Conservation (phyloP, 2,888 invertebrate genomes). For the Platyscelio sp. region DNA sequence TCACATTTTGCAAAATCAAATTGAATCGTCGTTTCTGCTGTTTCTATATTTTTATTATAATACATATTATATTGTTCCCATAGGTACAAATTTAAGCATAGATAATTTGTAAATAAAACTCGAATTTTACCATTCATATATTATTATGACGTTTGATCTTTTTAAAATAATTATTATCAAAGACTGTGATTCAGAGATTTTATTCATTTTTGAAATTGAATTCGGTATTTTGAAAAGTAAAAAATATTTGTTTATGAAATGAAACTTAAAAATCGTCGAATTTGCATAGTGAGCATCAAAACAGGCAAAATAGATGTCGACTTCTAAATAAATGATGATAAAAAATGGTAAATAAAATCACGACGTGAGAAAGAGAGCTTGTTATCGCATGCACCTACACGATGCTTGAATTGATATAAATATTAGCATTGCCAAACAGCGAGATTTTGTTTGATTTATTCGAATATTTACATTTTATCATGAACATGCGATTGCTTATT, state of each 20-base stretch:
- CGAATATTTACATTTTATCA: background rate
- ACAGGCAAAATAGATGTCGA: slow-evolving; percentile 10
- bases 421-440: background rate
- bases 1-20: slow-evolving; percentile 14
- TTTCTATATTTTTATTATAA: background rate
- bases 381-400: slow-evolving; percentile 34
- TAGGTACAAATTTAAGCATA: no score
- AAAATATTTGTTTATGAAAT: no score
- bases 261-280: background rate
- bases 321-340: background rate
- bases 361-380: slow-evolving; percentile 38
- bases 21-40: background rate
- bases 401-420: slow-evolving; percentile 20
- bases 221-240: no score
- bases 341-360: slow-evolving; percentile 29
- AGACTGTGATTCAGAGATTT: no score
- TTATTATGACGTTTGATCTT: no score
- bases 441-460: background rate
- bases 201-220: no score
- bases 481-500: background rate
- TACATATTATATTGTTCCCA: no score
- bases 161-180: no score
- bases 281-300: background rate
- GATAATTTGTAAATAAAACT: no score
- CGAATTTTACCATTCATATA: no score